phyloP scores from a whole-genome alignment of 2,797 vertebrate species.

The Urophycis tenuis region DNA sequence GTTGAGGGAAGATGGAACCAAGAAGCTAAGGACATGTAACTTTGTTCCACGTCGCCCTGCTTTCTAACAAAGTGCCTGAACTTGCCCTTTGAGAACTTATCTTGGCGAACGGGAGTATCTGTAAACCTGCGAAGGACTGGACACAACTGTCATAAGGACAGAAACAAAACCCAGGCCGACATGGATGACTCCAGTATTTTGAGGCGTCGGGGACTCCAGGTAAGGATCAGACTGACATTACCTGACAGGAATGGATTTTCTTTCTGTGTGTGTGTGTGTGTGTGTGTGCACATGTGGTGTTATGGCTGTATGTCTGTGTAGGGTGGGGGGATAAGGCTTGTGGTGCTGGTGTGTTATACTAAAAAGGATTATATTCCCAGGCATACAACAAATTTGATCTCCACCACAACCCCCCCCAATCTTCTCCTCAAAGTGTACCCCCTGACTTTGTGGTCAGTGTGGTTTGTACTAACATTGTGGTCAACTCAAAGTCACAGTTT shows the following conservation, averaged over 20 bases:
- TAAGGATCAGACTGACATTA: constrained; percentile 27
- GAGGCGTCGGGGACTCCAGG: constrained; percentile 60
- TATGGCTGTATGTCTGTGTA: not conserved
- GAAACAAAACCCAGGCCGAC: not conserved
- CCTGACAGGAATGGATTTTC: not conserved
- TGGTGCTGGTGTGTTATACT: not conserved
- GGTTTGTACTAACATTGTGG: not conserved
- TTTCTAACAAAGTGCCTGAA: constrained; percentile 44
- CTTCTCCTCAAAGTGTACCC: not conserved
- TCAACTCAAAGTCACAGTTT: not conserved
- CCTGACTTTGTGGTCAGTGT: too few species aligned
- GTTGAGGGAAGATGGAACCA: constrained; percentile 2
- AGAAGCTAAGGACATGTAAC: constrained; percentile 13
- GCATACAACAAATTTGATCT: not conserved
- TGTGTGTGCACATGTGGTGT: not conserved
- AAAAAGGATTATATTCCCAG: not conserved
- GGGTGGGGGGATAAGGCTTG: not conserved
- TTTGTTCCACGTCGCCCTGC: constrained; percentile 2
- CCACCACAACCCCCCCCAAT: not conserved
- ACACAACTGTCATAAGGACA: not conserved
- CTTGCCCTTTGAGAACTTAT: constrained; percentile 7
- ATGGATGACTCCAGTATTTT: constrained; percentile 65
- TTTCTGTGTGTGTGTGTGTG: not conserved
- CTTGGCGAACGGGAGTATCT: not conserved
- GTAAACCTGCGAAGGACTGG: not conserved